A percentile compares a stretch with the other conserved stretches of the same genome.
phyloP scores from a whole-genome alignment of 2,797 vertebrate genomes.

The Scleropages formosus region DNA sequence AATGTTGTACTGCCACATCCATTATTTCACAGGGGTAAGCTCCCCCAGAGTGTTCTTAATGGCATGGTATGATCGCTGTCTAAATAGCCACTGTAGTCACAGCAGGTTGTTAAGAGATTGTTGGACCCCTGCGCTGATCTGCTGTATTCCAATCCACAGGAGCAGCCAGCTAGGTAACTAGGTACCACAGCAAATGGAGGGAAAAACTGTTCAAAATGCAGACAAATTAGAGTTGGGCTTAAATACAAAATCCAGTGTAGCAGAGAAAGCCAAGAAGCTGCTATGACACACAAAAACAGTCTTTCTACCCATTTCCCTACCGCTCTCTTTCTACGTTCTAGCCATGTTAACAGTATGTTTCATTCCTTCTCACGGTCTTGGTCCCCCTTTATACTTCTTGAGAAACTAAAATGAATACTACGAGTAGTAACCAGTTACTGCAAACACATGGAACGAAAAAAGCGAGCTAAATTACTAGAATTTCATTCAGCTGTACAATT shows the following conservation, averaged over 20 bases:
- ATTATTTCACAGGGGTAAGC: neutral
- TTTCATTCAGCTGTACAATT: no score
- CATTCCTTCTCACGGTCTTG: no score
- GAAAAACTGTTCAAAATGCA: conserved; percentile 14
- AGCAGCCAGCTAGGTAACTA: conserved; percentile 3
- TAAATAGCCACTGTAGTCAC: neutral
- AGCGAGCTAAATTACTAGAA: no score
- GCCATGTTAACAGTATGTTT: no score
- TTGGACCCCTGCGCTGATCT: neutral
- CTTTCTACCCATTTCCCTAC: neutral
- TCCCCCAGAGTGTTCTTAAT: neutral
- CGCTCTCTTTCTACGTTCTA: no score
- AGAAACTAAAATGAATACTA: no score
- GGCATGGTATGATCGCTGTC: neutral
- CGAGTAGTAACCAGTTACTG: no score
- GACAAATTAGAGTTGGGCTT: neutral
- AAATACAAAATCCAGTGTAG: neutral
- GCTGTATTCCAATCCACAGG: neutral
- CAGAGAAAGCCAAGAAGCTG: neutral
- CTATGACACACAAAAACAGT: no score
- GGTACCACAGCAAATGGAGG: neutral
- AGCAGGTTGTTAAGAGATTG: neutral
- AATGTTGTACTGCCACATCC: neutral
- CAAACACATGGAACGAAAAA: no score
- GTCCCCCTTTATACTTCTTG: no score